Evolutionary conservation across 2,113 vertebrate species (phyloP).

Genomic region (Gasterosteus aculeatus): DNA sequence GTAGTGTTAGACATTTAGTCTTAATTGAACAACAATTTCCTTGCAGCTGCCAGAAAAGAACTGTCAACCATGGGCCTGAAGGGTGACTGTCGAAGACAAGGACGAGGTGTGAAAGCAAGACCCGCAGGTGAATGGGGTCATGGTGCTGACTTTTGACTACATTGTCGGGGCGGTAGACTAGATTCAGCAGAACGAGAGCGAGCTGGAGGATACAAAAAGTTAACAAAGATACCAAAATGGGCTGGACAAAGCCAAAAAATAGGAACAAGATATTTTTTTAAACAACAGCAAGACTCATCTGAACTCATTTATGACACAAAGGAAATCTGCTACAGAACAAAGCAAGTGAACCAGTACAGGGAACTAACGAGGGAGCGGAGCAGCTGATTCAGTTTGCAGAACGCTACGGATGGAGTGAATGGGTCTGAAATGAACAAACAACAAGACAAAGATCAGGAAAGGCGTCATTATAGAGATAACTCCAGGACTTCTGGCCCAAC

Average conservation of each 20-base stretch:
- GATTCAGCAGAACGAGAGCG: conserved; percentile 94
- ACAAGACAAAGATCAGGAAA: neutral
- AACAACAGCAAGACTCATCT: neutral
- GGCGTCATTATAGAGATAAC: neutral
- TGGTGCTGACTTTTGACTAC: conserved; percentile 96
- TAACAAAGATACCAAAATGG: neutral
- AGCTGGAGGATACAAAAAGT: conserved; percentile 77
- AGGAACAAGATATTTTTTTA: too few relatives aligned
- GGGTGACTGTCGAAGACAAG: conserved; percentile 38
- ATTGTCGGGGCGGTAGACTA: conserved; percentile 98
- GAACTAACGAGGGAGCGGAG: neutral
- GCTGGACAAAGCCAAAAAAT: neutral
- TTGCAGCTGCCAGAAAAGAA: conserved; percentile 35
- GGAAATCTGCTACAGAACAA: too few relatives aligned
- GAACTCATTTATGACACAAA: neutral
- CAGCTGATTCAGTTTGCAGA: too few relatives aligned
- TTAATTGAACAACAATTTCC: neutral
- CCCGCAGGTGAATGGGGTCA: conserved; percentile 88
- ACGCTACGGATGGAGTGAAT: too few relatives aligned
- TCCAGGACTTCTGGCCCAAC: neutral
- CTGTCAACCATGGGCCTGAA: conserved; percentile 42
- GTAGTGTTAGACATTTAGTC: too few relatives aligned
- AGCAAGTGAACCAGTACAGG: neutral
- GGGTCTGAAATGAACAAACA: neutral
- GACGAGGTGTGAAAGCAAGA: conserved; percentile 51